These are phyloP conservation scores for Tetranychus cinnabarinus DNA, from an alignment of 1,140 invertebrate species.

Conservation along the genomic window DNA sequence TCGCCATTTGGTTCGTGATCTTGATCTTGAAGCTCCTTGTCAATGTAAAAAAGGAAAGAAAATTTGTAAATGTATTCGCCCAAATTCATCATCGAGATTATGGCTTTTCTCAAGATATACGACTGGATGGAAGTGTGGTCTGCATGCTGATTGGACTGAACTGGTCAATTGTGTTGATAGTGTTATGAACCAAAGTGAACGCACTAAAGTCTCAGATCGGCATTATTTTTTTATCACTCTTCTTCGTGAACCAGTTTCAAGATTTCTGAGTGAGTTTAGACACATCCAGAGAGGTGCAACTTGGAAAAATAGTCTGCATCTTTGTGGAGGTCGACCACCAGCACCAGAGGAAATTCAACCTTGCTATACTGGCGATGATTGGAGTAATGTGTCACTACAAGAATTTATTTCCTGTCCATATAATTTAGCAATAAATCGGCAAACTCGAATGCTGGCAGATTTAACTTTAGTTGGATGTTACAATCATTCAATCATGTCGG, in stretches of 20 bases:
- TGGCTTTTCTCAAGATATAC: slow-evolving; percentile 97
- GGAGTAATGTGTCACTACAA: slow-evolving; percentile 37
- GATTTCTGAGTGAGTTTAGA: slow-evolving; percentile 76
- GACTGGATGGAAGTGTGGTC: slow-evolving; percentile 92
- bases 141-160: slow-evolving; percentile 97
- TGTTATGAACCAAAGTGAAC: slow-evolving; percentile 62
- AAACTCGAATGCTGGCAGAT: slow-evolving; percentile 92
- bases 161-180: slow-evolving; percentile 65
- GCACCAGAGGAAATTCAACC: slow-evolving; percentile 32
- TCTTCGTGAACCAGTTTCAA: slow-evolving; percentile 61
- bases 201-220: slow-evolving; percentile 15
- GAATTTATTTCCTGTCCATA: slow-evolving; percentile 69
- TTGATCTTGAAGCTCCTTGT: slow-evolving; percentile 64
- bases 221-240: slow-evolving; percentile 89
- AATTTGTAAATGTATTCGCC: slow-evolving; percentile 33
- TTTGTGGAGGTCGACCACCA: slow-evolving; percentile 58
- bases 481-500: slow-evolving; percentile 47
- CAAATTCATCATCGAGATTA: slow-evolving; percentile 41
- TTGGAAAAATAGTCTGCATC: slow-evolving; percentile 64
- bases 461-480: slow-evolving; percentile 83
- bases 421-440: slow-evolving; percentile 84
- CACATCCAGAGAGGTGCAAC: slow-evolving; percentile 92
- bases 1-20: slow-evolving; percentile 71
- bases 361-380: slow-evolving; percentile 28
- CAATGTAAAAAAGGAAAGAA: slow-evolving; percentile 49